Base-by-base conservation (phyloP, 1,140 invertebrate genomes). In the Tachypleus tridentatus region DNA sequence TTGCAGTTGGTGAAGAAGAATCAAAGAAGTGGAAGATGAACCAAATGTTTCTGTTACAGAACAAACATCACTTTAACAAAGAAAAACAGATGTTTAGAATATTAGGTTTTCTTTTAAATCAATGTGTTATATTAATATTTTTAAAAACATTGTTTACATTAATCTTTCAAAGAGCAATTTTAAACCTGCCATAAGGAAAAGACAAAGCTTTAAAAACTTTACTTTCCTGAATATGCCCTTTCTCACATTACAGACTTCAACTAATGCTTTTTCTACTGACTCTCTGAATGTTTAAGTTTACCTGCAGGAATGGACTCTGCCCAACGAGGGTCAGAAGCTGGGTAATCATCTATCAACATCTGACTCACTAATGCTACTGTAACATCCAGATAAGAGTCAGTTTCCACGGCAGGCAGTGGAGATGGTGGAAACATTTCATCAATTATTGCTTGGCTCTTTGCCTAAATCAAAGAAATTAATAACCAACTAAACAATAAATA, bases 271-370 rank as follows among this genome's bases (percentile, higher is more conserved):
- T 9, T 4, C 7, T 6, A 57, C 49, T 0, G 29, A 29, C 2
- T 29, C 29, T 29, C 29, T 29, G 29, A 29, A 29, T 29, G 29
- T 29, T 54, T 49, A 8, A 58, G 49, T 49, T 70, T 60, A 73
- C 77, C 75, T 59, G 73, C 62, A 61, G 73, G 72, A 6, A 74
- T 62, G 9, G 72, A 72, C 67, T 81, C 79, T 57, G 82, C 81
- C 89, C 87, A 95, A 69, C 92, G 80, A 3, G 92, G 93, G 82
- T 97, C 93, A 59, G 87, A 84, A 3, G 86, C 84, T 5, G 93
- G 93, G 68, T 86, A 85, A 78, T 96, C 92, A 76, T 96, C 87
- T 58, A 94, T 84, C 61, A 96, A 78, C 72, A 91, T 86, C 64
- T 82, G 80, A 63, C 87, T 89, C 0, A 92, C 81, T 57, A 79